Conservation (phyloP, 2,113 vertebrate species). For the Arenaria interpres region DNA sequence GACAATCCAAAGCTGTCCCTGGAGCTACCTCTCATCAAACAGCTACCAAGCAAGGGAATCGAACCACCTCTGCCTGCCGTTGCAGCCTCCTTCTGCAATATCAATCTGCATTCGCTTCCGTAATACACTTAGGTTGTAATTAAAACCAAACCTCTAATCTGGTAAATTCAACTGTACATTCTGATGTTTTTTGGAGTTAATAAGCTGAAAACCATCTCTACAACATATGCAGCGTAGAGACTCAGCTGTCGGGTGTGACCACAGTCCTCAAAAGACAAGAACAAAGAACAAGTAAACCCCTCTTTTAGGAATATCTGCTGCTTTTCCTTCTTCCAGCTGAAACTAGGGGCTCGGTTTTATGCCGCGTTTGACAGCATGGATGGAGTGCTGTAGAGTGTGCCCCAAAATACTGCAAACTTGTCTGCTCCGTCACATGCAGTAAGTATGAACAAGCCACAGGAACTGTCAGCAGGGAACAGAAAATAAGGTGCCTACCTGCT, state of each 20-base stretch:
- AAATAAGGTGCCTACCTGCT: neutral
- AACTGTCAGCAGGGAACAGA: neutral
- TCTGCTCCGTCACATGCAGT: rapidly evolving
- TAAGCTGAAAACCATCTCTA: neutral
- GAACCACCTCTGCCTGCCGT: neutral
- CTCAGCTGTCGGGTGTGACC: neutral
- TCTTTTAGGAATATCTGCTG: neutral
- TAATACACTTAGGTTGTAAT: neutral
- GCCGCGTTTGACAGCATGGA: neutral
- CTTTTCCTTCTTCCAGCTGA: neutral
- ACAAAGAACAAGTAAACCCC: neutral
- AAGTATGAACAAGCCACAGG: neutral
- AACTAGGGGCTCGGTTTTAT: neutral
- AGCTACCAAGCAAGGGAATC: neutral
- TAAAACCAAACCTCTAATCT: slow-evolving; percentile 2
- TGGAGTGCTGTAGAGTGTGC: neutral
- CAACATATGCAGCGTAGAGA: neutral
- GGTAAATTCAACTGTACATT: neutral
- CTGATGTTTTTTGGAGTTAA: neutral
- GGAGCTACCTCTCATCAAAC: neutral
- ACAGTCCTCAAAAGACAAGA: neutral
- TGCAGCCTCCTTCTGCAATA: neutral
- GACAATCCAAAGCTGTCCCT: neutral
- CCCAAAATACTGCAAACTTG: neutral
- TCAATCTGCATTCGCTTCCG: neutral